Evolutionary conservation across 2,888 invertebrate genomes (phyloP), one percentile per base, ranked within the genome.

Genomic region (Heliconius cydno): DNA sequence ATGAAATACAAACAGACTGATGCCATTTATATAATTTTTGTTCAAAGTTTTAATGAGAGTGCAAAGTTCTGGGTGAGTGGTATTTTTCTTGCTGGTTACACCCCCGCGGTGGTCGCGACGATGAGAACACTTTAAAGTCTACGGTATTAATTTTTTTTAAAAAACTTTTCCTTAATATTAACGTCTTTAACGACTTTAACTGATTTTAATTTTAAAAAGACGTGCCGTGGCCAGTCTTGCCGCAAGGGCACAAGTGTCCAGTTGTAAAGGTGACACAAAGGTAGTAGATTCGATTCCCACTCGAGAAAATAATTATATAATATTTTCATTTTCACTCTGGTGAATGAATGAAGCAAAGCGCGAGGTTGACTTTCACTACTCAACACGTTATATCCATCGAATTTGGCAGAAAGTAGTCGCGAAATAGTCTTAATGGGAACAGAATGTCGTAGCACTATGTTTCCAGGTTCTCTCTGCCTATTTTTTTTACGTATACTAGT

Each of bases 11-110:
- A 1, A 13, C 52, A 57, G 30, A 72, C 57, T 57, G n/a, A 57
- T n/a, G 34, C 38, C 22, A 38, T 73, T 78, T 77, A 79, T 79
- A 77, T 78, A 79, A 81, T 81, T 81, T 80, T 79, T 72, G 75
- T 72, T 67, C 63, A 30, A 82, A 82, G 80, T 82, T 82, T 82
- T 82, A 82, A 82, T 82, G 80, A 82, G 80, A 80, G 75, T 63
- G 75, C 67, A 72, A 80, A 82, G 79, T 82, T 82, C 41, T 75
- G 41, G 30, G 41, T 78, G 73, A 76, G 79, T 79, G 76, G 77
- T 77, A 80, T 82, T 82, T 78, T 79, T 79, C 82, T 82, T 73
- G 82, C 77, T 60, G 73, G 76, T 72, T 82, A 79, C 82, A 78
- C 77, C 78, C 75, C 74, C 68, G 74, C 74, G 65, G 63, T 15